Conservation (phyloP, 2,113 vertebrate species). For the Pardalotus punctatus region DNA sequence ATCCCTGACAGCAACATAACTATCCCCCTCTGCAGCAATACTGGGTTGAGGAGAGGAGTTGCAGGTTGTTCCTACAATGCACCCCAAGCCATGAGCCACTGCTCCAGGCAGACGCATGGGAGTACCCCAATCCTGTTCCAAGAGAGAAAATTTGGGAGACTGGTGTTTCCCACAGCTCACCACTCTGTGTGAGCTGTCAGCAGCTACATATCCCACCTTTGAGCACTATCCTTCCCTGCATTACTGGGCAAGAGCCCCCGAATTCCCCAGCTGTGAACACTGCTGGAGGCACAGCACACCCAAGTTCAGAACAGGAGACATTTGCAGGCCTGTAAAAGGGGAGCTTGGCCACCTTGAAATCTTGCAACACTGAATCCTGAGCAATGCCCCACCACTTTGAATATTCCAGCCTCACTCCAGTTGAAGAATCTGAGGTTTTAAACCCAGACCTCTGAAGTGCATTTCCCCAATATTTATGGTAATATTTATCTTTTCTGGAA, state of each 20-base stretch:
- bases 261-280: background rate
- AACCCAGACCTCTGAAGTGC: background rate
- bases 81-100: background rate
- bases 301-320: background rate
- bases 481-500: background rate
- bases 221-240: background rate
- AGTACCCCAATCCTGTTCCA: fast-evolving
- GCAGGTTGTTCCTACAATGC: fast-evolving
- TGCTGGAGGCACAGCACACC: background rate
- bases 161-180: background rate
- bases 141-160: background rate
- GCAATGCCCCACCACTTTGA: background rate
- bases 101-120: fast-evolving
- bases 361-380: background rate
- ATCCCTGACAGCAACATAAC: background rate
- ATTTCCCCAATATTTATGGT: background rate
- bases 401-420: background rate
- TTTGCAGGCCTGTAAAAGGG: fast-evolving
- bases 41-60: background rate
- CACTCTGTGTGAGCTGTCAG: background rate
- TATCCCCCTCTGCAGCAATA: fast-evolving
- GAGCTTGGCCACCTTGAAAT: background rate
- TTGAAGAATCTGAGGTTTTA: background rate
- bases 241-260: too few relatives aligned
- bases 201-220: background rate